These are phyloP conservation scores for Pegea sp. DNA, from an alignment of 23 tunicate species.

Conservation along the genomic window DNA sequence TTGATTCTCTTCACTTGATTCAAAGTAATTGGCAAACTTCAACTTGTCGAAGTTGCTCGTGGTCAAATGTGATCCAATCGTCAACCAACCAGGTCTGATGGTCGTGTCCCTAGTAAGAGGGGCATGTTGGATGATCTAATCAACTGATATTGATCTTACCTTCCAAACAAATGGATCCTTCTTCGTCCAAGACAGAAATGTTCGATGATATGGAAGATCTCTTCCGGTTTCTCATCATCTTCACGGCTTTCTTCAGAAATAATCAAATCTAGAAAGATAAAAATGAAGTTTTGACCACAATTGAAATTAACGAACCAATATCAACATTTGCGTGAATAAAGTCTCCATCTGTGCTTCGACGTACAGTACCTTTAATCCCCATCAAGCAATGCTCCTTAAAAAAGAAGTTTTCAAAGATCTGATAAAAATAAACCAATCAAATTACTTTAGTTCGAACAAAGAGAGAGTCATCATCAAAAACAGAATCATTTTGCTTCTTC, in stretches of 20 bases:
- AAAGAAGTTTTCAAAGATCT: background rate
- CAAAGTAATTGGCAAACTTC: conserved; percentile 39
- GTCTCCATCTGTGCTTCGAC: conserved; percentile 82
- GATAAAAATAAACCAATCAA: background rate
- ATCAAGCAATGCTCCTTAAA: conserved; percentile 83
- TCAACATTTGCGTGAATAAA: conserved; percentile 96
- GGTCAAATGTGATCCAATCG: conserved; percentile 76
- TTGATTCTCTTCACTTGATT: too few relatives aligned
- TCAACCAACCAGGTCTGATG: conserved; percentile 92
- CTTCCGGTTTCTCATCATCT: conserved; percentile 89
- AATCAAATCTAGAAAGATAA: conserved; percentile 29
- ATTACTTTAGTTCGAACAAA: conserved; percentile 58
- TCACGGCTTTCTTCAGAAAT: conserved; percentile 68
- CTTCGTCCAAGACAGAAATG: conserved; percentile 91
- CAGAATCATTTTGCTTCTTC: conserved; percentile 5
- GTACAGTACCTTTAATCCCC: conserved; percentile 92
- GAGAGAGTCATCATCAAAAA: conserved; percentile 36
- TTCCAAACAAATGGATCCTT: conserved; percentile 79
- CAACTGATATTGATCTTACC: conserved; percentile 2
- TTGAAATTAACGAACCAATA: conserved; percentile 22
- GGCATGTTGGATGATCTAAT: background rate
- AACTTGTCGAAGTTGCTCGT: conserved; percentile 71
- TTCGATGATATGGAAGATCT: conserved; percentile 73
- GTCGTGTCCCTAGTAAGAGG: conserved; percentile 33
- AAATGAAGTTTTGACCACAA: background rate